Evolutionary conservation across 2,113 vertebrate species (phyloP).

Genomic region (Calyptommatus sinebrachiatus): DNA sequence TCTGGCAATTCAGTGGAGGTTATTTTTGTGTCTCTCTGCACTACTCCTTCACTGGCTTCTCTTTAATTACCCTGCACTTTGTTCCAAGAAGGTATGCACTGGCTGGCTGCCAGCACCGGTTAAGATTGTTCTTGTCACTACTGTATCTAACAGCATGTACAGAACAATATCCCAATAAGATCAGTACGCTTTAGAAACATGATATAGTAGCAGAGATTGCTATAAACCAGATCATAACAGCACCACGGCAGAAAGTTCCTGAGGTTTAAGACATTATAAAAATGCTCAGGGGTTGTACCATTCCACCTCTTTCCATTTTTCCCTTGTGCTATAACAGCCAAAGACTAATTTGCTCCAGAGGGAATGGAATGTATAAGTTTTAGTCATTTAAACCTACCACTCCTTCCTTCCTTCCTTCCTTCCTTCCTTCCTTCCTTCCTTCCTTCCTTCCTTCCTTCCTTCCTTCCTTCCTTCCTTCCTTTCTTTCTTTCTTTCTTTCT

Average conservation of each 20-base stretch:
- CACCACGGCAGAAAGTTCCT: slow-evolving; percentile 31
- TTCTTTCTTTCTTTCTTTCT: not conserved
- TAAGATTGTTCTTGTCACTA: slow-evolving; percentile 70
- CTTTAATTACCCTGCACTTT: slow-evolving; percentile 76
- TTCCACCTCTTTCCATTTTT: not conserved
- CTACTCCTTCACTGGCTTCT: slow-evolving; percentile 32
- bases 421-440: not conserved
- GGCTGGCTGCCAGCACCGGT: slow-evolving; percentile 66
- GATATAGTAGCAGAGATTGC: slow-evolving; percentile 41
- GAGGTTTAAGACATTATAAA: not conserved
- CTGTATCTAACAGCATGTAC: slow-evolving; percentile 71
- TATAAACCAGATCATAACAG: slow-evolving; percentile 34
- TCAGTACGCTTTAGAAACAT: slow-evolving; percentile 66
- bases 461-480: no score
- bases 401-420: not conserved
- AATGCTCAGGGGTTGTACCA: not conserved
- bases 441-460: no score
- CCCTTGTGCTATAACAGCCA: not conserved
- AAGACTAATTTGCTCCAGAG: not conserved
- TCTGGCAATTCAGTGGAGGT: slow-evolving; percentile 49
- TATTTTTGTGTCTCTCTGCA: slow-evolving; percentile 55
- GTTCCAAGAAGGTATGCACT: slow-evolving; percentile 67
- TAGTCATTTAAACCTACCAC: not conserved
- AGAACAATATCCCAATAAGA: slow-evolving; percentile 78
- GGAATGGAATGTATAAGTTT: not conserved